These are phyloP conservation scores for Boloria selene DNA, from an alignment of 2,888 invertebrate species.

Conservation along the genomic window DNA sequence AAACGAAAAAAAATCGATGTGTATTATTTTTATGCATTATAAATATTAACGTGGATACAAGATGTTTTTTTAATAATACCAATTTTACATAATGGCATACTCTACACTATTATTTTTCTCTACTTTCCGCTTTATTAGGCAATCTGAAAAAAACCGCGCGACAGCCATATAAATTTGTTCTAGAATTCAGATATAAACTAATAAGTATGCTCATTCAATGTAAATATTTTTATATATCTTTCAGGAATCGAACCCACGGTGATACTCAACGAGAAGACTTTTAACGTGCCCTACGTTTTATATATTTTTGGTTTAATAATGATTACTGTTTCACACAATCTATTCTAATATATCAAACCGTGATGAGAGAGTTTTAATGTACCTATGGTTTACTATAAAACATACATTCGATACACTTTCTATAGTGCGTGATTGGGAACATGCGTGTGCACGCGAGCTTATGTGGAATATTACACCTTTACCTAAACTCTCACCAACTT, in stretches of 20 bases:
- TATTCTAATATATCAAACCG: constrained; percentile 6
- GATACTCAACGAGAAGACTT: too few species aligned
- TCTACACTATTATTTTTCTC: too few species aligned
- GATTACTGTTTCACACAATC: not conserved
- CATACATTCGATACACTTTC: constrained; percentile 21
- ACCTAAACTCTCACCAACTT: constrained; percentile 20
- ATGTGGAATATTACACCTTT: constrained; percentile 14
- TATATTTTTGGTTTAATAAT: not conserved
- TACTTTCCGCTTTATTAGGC: too few species aligned
- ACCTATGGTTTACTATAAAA: not conserved
- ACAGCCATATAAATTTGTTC: not conserved
- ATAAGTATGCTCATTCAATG: not conserved
- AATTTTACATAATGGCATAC: too few species aligned
- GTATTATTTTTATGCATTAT: constrained; percentile 1
- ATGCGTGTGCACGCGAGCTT: constrained; percentile 30
- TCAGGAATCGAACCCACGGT: not conserved
- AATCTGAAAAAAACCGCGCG: too few species aligned
- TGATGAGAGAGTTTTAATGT: not conserved
- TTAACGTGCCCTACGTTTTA: too few species aligned
- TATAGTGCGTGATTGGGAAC: constrained; percentile 25
- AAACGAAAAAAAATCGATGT: not conserved
- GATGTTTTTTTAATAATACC: too few species aligned
- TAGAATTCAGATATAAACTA: too few species aligned
- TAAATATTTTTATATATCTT: not conserved
- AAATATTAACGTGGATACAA: too few species aligned